These are phyloP conservation scores for Botia kubotai DNA, from an alignment of 2,797 vertebrate species.

Conservation along the genomic window DNA sequence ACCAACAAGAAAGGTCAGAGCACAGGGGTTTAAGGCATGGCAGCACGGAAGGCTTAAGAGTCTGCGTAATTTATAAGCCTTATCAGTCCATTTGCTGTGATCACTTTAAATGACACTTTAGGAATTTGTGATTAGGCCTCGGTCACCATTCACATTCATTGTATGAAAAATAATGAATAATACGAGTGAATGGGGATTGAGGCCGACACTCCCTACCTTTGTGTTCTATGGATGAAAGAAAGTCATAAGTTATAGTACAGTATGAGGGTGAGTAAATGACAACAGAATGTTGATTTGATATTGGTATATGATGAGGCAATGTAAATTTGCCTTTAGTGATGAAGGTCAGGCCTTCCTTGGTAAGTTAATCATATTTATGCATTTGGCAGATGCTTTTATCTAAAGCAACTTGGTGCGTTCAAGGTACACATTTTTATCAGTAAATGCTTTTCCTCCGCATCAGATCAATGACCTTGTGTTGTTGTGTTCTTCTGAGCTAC, in stretches of 20 bases:
- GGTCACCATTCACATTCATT: background rate
- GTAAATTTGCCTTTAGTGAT: background rate
- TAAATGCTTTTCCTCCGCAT: background rate
- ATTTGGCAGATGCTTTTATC: no score
- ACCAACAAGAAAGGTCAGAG: constrained; percentile 73
- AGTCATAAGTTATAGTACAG: background rate
- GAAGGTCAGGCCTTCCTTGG: background rate
- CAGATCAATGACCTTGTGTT: background rate
- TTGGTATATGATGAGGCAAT: background rate
- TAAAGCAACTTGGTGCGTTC: no score
- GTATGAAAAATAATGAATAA: background rate
- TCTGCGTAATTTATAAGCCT: background rate
- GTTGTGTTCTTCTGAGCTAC: background rate
- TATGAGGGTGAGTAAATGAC: no score
- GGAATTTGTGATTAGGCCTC: background rate
- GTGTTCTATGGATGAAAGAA: background rate
- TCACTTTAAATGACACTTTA: background rate
- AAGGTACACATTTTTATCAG: background rate
- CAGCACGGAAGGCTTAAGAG: background rate
- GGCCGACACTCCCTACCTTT: background rate
- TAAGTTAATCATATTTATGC: no score
- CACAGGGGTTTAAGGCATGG: constrained; percentile 41
- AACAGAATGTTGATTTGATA: no score
- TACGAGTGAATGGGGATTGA: background rate
- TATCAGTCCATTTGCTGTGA: constrained; percentile 12